Conservation (phyloP, 2,888 invertebrate genomes). For the Chesias legatella region DNA sequence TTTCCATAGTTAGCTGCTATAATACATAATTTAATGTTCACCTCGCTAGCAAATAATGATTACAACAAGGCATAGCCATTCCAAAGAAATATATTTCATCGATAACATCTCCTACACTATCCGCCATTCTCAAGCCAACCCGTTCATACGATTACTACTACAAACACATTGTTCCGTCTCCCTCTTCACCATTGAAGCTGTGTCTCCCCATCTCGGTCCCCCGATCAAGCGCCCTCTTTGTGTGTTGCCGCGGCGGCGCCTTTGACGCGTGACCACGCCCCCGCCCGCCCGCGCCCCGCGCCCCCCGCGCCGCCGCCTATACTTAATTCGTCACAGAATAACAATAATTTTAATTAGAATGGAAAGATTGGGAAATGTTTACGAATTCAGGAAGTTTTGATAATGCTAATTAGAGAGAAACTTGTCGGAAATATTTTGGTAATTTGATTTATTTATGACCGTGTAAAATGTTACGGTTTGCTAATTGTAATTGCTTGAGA, state of each 20-base stretch:
- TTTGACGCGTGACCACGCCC: constrained; percentile 73
- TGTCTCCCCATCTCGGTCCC: constrained; percentile 39
- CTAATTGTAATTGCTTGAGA: constrained; percentile 1
- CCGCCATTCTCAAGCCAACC: constrained; percentile 50
- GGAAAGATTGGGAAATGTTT: constrained; percentile 52
- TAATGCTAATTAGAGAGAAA: constrained; percentile 20
- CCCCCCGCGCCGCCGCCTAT: constrained; percentile 38
- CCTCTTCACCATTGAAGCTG: constrained; percentile 25
- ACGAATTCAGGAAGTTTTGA: constrained; percentile 31
- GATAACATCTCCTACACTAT: constrained; percentile 47
- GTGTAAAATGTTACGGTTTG: neutral
- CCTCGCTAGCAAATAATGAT: neutral
- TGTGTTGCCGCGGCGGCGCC: constrained; percentile 62
- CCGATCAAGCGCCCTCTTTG: constrained; percentile 61
- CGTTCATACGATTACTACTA: constrained; percentile 70
- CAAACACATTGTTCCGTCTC: constrained; percentile 53
- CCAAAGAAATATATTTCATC: constrained; percentile 28
- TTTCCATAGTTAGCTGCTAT: no score
- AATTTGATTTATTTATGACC: constrained; percentile 11
- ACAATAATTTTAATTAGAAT: constrained; percentile 74
- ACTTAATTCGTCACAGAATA: constrained; percentile 74
- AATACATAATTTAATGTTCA: no score
- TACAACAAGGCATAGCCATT: constrained; percentile 4
- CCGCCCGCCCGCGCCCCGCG: constrained; percentile 57
- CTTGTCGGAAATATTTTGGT: constrained; percentile 19